Evolutionary conservation across 1,140 invertebrate species (phyloP).

Genomic region (Calephelis virginiensis): DNA sequence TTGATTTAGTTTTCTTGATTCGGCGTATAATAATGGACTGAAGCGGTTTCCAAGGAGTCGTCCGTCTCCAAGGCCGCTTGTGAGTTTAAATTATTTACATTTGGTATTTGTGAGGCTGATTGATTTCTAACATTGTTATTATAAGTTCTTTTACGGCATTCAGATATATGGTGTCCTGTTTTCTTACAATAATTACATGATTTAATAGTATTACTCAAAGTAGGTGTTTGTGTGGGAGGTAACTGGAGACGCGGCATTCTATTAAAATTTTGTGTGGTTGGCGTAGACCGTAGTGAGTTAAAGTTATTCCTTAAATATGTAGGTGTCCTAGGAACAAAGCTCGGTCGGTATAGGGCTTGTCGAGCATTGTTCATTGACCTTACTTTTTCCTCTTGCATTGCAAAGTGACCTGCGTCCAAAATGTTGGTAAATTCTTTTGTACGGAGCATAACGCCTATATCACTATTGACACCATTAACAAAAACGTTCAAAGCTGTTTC

Average conservation of each 20-base stretch:
- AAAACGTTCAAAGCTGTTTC: slow-evolving; percentile 28
- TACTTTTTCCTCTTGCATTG: slow-evolving; percentile 17
- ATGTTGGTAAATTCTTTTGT: neutral
- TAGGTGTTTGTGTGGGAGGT: neutral
- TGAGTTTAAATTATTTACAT: slow-evolving; percentile 1
- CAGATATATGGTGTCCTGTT: neutral
- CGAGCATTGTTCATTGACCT: slow-evolving; percentile 16
- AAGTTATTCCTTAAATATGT: too few species aligned
- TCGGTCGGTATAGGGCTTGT: neutral
- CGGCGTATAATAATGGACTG: neutral
- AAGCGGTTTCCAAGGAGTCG: neutral
- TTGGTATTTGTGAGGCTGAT: neutral
- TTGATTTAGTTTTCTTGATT: neutral
- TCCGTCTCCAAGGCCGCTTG: neutral
- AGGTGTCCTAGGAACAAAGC: neutral
- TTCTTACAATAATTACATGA: neutral
- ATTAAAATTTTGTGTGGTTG: neutral
- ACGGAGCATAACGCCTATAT: slow-evolving; percentile 25
- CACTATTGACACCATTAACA: slow-evolving; percentile 24
- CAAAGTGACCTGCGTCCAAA: slow-evolving; percentile 8
- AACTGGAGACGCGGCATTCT: neutral
- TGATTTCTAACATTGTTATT: slow-evolving; percentile 8
- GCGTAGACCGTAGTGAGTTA: neutral
- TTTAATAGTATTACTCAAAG: neutral
- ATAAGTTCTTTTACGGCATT: neutral